Base-by-base conservation (phyloP, 1,140 invertebrate species). In the Riptortus pedestris region DNA sequence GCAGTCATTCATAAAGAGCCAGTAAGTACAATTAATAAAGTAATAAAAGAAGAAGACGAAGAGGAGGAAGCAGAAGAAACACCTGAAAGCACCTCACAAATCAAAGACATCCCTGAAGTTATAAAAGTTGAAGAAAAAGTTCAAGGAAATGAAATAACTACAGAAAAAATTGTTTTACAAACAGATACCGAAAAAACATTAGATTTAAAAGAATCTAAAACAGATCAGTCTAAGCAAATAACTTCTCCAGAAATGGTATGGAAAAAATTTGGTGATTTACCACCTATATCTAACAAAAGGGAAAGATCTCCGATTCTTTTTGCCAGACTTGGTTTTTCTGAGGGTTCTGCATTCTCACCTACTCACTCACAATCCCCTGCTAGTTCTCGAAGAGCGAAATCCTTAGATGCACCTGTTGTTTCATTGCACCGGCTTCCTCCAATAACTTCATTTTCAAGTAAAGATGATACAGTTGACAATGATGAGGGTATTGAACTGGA, bases 401-500 rank as follows among this genome's bases (percentile, higher is more conserved):
- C 88, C 64, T 76, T 91, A 66, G 89, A 91, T 71, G 85, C 87
- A 18, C 85, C 87, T 11, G 85, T 91, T 48, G 88, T 90, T 70
- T 83, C 87, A 18, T 72, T 91, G 22, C 85, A 87, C 73, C 79
- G 81, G 69, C 74, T 90, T 61, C 88, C 88, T 26, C 84, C 86
- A n/a, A 83, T 86, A 70, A 89, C 89, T 74, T 85, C 88, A 0
- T 90, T 91, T 75, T 90, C 88, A 0, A 89, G 87, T 62, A 90
- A 90, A 74, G 89, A 91, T 74, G 88, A 91, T 71, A 91, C 88
- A 0, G 81, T 91, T 0, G 72, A 70, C 29, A 67, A 70, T 45
- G 68, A 69, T 43, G 72, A 72, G 67, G 69, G 69, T 22, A 67
- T 70, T 18, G 68, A 69, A 28, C 60, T 70, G 29, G 70, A 72